Percentiles rank a stretch among this genome's conserved stretches.
Conservation (phyloP, 2,888 invertebrate species). For the Xestia sexstrigata region DNA sequence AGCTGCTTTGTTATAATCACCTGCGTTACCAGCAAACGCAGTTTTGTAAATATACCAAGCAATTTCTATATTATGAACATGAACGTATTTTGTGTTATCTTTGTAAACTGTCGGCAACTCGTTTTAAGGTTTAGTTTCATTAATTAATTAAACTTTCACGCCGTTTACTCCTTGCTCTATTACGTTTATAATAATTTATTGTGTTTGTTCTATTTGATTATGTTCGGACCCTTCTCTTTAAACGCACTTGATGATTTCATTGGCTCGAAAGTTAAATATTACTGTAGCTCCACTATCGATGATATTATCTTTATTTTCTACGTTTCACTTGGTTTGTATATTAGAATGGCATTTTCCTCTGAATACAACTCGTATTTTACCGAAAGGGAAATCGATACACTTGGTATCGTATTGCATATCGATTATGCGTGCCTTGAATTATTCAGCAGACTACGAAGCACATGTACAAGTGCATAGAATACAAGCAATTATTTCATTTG, state of each 20-base stretch:
- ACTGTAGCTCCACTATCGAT: constrained; percentile 29
- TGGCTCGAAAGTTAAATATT: constrained; percentile 55
- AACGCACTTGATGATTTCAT: constrained; percentile 62
- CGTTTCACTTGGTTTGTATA: constrained; percentile 54
- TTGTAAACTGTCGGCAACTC: constrained; percentile 66
- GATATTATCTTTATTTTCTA: constrained; percentile 59
- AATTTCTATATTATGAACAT: constrained; percentile 64
- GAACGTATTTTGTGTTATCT: constrained; percentile 68
- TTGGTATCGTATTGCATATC: constrained; percentile 77
- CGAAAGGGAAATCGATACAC: constrained; percentile 73
- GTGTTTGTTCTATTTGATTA: constrained; percentile 64
- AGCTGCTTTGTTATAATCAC: constrained; percentile 34
- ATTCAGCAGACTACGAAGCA: constrained; percentile 71
- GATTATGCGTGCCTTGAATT: constrained; percentile 77
- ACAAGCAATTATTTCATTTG: constrained; percentile 67
- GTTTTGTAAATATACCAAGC: constrained; percentile 51
- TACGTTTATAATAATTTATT: constrained; percentile 68
- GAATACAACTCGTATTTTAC: constrained; percentile 61
- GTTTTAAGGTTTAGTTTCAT: constrained; percentile 71
- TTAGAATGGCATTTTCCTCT: constrained; percentile 57
- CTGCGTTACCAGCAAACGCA: constrained; percentile 37
- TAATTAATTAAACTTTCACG: constrained; percentile 79
- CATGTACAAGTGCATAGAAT: constrained; percentile 56
- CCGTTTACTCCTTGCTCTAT: constrained; percentile 70
- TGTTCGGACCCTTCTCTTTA: constrained; percentile 55